Conservation (phyloP, 1,140 invertebrate genomes). For the Drosophila ambigua region DNA sequence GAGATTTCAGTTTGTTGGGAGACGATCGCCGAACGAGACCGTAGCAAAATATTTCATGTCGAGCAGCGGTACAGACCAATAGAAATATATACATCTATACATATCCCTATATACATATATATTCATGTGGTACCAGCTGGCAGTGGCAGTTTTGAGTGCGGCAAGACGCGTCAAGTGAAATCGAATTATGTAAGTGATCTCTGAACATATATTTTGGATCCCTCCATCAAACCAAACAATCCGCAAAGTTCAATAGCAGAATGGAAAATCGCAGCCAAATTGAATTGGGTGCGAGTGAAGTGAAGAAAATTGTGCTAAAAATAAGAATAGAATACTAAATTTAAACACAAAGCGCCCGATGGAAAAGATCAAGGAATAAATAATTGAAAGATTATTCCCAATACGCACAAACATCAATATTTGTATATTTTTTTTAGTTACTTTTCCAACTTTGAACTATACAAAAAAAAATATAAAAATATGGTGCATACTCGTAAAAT, state of each 20-base stretch:
- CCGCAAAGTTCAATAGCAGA: conserved; percentile 45
- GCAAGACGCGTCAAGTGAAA: conserved; percentile 61
- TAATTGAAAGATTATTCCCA: conserved; percentile 28
- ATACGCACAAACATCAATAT: conserved; percentile 25
- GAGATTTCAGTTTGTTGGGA: conserved; percentile 78
- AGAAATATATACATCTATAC: conserved; percentile 48
- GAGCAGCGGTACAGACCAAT: conserved; percentile 44
- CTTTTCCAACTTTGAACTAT: conserved; percentile 12
- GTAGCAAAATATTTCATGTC: conserved; percentile 73
- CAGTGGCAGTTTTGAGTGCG: conserved; percentile 74
- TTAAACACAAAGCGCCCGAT: conserved; percentile 44
- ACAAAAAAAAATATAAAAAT: conserved; percentile 13
- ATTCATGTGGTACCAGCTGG: conserved; percentile 70
- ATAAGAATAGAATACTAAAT: conserved; percentile 58
- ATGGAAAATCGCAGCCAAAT: conserved; percentile 30
- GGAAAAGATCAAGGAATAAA: conserved; percentile 61
- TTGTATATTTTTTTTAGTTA: conserved; percentile 19
- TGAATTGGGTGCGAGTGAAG: conserved; percentile 29
- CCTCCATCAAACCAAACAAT: not conserved
- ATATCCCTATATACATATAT: conserved; percentile 42
- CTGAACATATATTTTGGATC: conserved; percentile 4
- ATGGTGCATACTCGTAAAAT: conserved; percentile 39
- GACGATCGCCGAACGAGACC: conserved; percentile 81
- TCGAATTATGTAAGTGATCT: conserved; percentile 73
- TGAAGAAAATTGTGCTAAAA: conserved; percentile 51